Evolutionary conservation across 2,113 vertebrate species (phyloP).

Genomic region (Lucifuga dentata): DNA sequence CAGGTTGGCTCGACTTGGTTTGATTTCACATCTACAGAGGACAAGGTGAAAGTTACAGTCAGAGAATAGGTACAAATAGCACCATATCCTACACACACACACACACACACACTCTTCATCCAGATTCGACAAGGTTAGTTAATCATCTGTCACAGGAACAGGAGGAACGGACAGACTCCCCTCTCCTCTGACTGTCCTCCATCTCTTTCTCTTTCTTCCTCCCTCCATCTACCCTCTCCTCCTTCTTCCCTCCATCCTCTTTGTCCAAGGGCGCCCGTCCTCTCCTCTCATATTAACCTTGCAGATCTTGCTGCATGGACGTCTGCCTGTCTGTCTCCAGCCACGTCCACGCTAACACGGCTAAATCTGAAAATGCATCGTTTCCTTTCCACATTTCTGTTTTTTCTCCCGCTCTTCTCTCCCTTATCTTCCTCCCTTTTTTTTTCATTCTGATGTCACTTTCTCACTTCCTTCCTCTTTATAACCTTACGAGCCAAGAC

Average conservation of each 20-base stretch:
- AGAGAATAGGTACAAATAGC: constrained; percentile 35
- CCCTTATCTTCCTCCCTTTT: too few relatives aligned
- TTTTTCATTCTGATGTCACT: background rate
- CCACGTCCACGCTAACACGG: too few relatives aligned
- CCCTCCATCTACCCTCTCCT: constrained; percentile 33
- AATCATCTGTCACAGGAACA: constrained; percentile 68
- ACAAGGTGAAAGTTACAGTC: constrained; percentile 52
- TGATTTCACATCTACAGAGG: constrained; percentile 5
- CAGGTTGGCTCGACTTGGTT: background rate
- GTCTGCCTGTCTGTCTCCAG: constrained; percentile 5
- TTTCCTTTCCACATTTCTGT: too few relatives aligned
- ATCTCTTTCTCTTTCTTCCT: constrained; percentile 31
- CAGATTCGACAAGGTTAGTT: constrained; percentile 71
- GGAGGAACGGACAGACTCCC: constrained; percentile 47
- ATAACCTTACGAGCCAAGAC: constrained; percentile 9
- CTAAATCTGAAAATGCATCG: too few relatives aligned
- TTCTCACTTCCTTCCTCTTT: constrained; percentile 2
- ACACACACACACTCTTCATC: constrained; percentile 21
- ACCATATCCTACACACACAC: background rate
- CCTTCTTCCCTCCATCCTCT: background rate
- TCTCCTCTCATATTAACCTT: constrained; percentile 62
- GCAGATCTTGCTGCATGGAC: too few relatives aligned
- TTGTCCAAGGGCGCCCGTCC: constrained; percentile 49
- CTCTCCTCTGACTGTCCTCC: constrained; percentile 61
- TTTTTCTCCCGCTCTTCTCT: background rate